Evolutionary conservation across 2,888 invertebrate species (phyloP).

Genomic region (Torymus tubicola): DNA sequence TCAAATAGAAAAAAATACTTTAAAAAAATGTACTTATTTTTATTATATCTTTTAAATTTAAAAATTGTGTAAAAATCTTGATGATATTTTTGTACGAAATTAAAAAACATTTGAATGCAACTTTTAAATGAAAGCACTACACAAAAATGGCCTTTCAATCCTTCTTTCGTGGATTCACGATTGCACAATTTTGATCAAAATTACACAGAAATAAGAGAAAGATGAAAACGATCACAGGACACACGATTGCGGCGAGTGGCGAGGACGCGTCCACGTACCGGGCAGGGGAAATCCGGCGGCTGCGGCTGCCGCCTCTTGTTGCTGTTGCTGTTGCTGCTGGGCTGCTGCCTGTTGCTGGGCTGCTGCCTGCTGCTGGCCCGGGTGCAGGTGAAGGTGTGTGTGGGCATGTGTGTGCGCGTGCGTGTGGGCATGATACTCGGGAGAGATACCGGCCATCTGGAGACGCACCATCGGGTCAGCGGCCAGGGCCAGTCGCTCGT

Average conservation of each 20-base stretch:
- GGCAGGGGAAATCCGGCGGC: conserved; percentile 77
- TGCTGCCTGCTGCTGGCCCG: conserved; percentile 84
- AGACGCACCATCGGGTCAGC: conserved; percentile 94
- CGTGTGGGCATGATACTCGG: conserved; percentile 94
- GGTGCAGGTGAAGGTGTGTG: conserved; percentile 91
- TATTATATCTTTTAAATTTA: background rate
- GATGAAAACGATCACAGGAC: no score
- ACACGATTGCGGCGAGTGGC: conserved; percentile 2
- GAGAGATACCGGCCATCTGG: conserved; percentile 94
- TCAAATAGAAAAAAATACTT: background rate
- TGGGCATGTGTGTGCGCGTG: conserved; percentile 95
- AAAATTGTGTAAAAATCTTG: no score
- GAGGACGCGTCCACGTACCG: conserved; percentile 66
- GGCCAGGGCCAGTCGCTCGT: conserved; percentile 89
- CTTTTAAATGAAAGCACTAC: no score
- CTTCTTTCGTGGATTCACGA: conserved; percentile 15
- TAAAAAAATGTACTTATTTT: background rate
- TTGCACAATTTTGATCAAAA: no score
- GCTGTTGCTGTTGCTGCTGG: conserved; percentile 79
- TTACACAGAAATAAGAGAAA: background rate
- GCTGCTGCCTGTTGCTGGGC: conserved; percentile 79
- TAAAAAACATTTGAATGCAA: no score
- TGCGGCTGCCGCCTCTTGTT: conserved; percentile 81
- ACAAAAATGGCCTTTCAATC: conserved; percentile 16
- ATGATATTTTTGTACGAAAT: no score